Conservation (phyloP, 2,797 vertebrate genomes). For the Columba guinea region DNA sequence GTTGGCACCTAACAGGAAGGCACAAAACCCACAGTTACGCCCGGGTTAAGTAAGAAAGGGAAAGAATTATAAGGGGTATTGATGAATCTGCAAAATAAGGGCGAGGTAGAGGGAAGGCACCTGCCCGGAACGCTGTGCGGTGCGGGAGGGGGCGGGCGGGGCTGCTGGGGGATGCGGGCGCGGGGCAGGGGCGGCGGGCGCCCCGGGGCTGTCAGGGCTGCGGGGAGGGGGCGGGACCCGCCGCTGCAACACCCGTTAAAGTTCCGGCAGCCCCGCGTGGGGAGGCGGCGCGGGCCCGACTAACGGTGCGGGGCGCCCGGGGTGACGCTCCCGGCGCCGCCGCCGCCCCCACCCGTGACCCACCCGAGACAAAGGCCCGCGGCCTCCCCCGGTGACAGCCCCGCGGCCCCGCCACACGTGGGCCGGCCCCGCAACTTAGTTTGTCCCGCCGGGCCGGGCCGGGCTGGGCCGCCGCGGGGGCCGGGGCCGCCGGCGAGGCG, state of each 20-base stretch:
- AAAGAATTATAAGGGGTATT: not conserved
- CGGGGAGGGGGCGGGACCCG: not conserved
- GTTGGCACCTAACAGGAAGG: not conserved
- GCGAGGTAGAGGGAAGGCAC: not conserved
- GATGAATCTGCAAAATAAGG: not conserved
- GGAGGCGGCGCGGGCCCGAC: fast-evolving
- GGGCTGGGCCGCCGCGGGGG: not conserved
- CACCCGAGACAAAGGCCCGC: slow-evolving; percentile 27
- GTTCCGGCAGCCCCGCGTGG: not conserved
- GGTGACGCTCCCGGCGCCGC: not conserved
- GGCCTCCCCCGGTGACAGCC: not conserved
- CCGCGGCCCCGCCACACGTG: not conserved
- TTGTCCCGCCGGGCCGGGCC: not conserved
- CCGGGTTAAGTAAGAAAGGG: not conserved
- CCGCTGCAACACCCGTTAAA: not conserved
- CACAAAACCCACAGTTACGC: not conserved
- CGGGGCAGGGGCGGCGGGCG: not conserved
- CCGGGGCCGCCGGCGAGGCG: not conserved
- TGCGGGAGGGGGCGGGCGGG: not conserved
- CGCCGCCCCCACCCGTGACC: not conserved
- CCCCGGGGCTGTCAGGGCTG: not conserved
- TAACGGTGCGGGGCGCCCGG: not conserved
- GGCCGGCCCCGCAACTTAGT: not conserved
- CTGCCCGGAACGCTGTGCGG: not conserved
- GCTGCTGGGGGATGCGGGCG: not conserved